Conservation (phyloP, 2,888 invertebrate genomes). For the Synanthedon myopaeformis region DNA sequence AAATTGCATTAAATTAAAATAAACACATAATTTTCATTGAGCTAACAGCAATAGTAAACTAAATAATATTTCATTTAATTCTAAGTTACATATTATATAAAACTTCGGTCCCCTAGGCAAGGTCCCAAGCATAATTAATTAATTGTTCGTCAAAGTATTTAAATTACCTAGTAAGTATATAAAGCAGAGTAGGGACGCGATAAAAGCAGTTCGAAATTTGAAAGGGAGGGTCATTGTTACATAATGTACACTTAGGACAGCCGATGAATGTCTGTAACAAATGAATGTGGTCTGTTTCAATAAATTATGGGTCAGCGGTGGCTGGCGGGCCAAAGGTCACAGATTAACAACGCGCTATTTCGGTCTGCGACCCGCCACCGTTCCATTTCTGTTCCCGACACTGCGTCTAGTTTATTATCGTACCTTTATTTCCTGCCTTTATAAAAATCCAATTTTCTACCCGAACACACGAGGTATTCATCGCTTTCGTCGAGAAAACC, state of each 20-base stretch:
- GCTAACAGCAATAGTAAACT: no score
- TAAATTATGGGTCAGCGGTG: conserved; percentile 50
- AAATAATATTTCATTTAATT: no score
- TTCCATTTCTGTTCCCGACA: conserved; percentile 40
- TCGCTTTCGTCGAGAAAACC: neutral
- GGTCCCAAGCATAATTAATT: no score
- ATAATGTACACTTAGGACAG: neutral
- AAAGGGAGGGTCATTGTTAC: neutral
- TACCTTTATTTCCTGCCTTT: conserved; percentile 8
- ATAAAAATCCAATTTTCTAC: neutral
- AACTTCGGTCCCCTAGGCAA: no score
- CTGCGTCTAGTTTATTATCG: conserved; percentile 26
- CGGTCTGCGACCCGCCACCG: conserved; percentile 42
- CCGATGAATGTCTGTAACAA: conserved; percentile 15
- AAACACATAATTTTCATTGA: no score
- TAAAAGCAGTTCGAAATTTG: no score
- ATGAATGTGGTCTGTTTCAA: conserved; percentile 34
- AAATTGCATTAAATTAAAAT: no score
- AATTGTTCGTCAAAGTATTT: no score
- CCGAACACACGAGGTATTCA: neutral
- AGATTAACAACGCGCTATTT: conserved; percentile 58
- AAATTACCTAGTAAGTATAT: no score
- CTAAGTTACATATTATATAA: no score
- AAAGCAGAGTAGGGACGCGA: no score
- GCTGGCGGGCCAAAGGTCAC: conserved; percentile 48